These are phyloP conservation scores for Brenthis hecate DNA, from an alignment of 2,888 invertebrate species.

Conservation along the genomic window DNA sequence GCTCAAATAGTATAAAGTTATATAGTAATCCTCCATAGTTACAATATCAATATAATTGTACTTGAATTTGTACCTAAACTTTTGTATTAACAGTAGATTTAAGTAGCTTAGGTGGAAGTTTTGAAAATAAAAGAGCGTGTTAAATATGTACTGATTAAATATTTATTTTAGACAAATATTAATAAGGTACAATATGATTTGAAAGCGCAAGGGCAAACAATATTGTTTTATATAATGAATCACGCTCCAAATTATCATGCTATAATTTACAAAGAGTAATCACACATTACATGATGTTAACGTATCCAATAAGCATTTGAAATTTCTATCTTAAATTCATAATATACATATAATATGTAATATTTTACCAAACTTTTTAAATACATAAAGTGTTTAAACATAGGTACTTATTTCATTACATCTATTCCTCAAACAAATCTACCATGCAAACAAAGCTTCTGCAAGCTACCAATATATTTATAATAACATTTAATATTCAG, in stretches of 20 bases:
- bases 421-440: constrained; percentile 62
- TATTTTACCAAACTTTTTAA: constrained; percentile 63
- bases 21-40: not conserved
- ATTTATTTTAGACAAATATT: constrained; percentile 75
- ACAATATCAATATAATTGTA: not conserved
- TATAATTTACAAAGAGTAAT: constrained; percentile 66
- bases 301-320: constrained; percentile 62
- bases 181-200: constrained; percentile 66
- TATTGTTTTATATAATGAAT: constrained; percentile 57
- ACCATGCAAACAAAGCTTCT: constrained; percentile 72
- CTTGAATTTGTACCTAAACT: not conserved
- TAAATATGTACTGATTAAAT: constrained; percentile 73
- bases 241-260: constrained; percentile 61
- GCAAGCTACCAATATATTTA: constrained; percentile 68
- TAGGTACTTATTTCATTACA: constrained; percentile 62
- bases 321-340: constrained; percentile 57
- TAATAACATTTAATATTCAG: constrained; percentile 69
- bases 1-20: constrained; percentile 8
- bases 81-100: not conserved
- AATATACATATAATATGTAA: constrained; percentile 66
- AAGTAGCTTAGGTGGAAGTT: not conserved
- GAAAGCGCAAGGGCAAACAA: constrained; percentile 73
- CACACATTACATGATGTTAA: constrained; percentile 54
- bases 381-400: constrained; percentile 57
- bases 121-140: constrained; percentile 48